Percentiles rank a stretch among this genome's conserved stretches.
These are phyloP conservation scores for Scomber scombrus DNA, from an alignment of 2,113 vertebrate species.

Conservation along the genomic window DNA sequence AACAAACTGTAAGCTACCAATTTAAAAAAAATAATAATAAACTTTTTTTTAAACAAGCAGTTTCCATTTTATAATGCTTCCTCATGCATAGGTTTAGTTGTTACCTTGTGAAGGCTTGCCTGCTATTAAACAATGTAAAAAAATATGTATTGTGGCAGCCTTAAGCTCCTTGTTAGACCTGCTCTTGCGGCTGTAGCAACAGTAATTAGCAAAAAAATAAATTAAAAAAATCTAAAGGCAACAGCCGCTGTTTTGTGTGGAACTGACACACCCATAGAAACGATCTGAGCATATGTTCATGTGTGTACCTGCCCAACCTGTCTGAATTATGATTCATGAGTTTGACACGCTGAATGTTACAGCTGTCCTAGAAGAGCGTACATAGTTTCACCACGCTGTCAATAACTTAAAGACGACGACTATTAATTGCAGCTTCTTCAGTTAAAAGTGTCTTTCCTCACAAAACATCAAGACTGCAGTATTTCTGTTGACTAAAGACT, in stretches of 20 bases:
- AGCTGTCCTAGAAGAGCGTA: not conserved
- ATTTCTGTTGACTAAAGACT: not conserved
- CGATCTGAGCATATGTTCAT: slow-evolving; percentile 43
- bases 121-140: not conserved
- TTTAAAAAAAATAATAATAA: too few species aligned
- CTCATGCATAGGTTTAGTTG: not conserved
- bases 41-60: too few species aligned
- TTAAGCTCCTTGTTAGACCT: not conserved
- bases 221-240: slow-evolving; percentile 4
- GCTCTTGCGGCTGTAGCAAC: not conserved
- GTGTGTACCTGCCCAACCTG: slow-evolving; percentile 75
- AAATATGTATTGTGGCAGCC: slow-evolving; percentile 3
- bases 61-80: not conserved
- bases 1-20: not conserved
- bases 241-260: slow-evolving; percentile 45
- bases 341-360: slow-evolving; percentile 25
- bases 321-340: slow-evolving; percentile 53
- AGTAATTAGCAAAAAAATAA: not conserved
- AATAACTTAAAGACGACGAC: not conserved
- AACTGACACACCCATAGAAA: slow-evolving; percentile 62
- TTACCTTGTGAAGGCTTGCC: not conserved
- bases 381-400: slow-evolving; percentile 7
- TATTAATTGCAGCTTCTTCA: not conserved
- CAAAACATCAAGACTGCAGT: not conserved
- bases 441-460: slow-evolving; percentile 1